These are phyloP conservation scores for Oreochromis niloticus DNA, from an alignment of 2,113 vertebrate species.

Conservation along the genomic window DNA sequence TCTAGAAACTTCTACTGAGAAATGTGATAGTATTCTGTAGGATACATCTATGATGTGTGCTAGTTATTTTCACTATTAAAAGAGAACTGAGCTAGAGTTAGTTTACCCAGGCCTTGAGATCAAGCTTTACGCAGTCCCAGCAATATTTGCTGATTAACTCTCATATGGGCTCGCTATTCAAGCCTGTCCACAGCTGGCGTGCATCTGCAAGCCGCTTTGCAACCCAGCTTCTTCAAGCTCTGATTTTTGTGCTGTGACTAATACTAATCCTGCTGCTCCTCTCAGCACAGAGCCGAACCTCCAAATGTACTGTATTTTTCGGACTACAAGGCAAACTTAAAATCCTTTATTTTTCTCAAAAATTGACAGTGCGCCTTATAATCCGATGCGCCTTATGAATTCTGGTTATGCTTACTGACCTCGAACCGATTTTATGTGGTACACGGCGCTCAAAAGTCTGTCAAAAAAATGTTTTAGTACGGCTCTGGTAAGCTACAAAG, in stretches of 20 bases:
- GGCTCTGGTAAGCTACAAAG: not conserved
- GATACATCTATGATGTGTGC: not conserved
- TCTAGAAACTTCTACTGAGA: not conserved
- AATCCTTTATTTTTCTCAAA: not conserved
- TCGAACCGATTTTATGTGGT: rapidly evolving
- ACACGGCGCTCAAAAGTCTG: not conserved
- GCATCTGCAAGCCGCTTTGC: not conserved
- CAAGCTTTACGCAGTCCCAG: not conserved
- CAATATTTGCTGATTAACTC: not conserved
- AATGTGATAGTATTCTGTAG: not conserved
- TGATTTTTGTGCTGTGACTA: not conserved
- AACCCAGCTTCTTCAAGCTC: not conserved
- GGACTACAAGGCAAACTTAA: not conserved
- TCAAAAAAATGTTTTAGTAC: not conserved
- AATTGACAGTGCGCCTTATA: not conserved
- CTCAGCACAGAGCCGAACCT: not conserved
- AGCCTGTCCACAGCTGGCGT: not conserved
- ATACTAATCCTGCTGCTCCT: not conserved
- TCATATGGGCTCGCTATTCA: rapidly evolving
- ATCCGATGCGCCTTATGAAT: not conserved
- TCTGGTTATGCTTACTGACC: not conserved
- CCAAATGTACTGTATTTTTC: not conserved
- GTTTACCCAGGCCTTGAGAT: not conserved
- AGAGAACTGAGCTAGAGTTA: not conserved
- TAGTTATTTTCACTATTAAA: not conserved